phyloP scores from a whole-genome alignment of 2,888 invertebrate species.

The Agelastica alni region DNA sequence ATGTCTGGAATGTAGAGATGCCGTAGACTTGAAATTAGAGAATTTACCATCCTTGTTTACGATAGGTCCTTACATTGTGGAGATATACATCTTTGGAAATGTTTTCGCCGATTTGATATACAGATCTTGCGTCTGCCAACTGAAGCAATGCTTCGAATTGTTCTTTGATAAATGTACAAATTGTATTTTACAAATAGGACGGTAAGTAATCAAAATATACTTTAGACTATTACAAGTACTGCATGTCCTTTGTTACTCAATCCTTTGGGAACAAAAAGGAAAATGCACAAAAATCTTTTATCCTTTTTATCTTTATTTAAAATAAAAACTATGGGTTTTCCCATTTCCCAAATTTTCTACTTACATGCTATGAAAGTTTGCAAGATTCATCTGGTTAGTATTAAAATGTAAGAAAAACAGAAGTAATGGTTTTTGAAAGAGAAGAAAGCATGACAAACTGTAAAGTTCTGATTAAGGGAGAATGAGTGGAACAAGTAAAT shows the following conservation, averaged over 20 bases:
- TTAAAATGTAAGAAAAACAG: no score
- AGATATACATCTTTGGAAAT: conserved; percentile 63
- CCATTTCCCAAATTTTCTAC: conserved; percentile 59
- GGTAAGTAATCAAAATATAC: conserved; percentile 7
- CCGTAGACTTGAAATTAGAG: conserved; percentile 60
- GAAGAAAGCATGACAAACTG: no score
- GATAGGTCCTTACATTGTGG: conserved; percentile 63
- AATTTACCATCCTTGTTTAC: conserved; percentile 63
- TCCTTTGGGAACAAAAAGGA: no score
- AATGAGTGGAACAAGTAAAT: no score
- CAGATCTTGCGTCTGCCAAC: conserved; percentile 60
- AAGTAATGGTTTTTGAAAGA: no score
- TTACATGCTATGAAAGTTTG: conserved; percentile 67
- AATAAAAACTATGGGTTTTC: no score
- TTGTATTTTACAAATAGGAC: conserved; percentile 63
- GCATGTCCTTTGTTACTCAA: no score
- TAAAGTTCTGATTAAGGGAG: no score
- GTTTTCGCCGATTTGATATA: conserved; percentile 56
- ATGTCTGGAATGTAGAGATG: conserved; percentile 57
- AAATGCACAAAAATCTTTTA: no score
- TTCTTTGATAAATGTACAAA: conserved; percentile 61
- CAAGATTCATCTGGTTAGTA: conserved; percentile 54
- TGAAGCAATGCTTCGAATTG: conserved; percentile 58
- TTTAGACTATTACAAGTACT: no score
- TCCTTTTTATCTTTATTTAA: no score